Evolutionary conservation across 2,888 invertebrate species (phyloP), one percentile per base, ranked within the genome.

Genomic region (Lamellibrachia columna): DNA sequence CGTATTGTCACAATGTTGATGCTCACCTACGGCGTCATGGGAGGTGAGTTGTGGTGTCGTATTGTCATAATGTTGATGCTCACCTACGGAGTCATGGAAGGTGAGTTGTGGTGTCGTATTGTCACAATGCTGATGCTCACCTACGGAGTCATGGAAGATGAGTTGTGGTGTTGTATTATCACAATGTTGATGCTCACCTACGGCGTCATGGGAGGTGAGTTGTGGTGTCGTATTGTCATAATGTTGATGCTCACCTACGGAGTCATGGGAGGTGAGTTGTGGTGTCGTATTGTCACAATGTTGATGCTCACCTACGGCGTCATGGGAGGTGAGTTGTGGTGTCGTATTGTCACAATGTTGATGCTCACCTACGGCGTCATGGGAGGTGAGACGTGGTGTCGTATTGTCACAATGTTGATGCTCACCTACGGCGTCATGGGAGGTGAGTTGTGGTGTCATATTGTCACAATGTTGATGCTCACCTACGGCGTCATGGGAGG

Each of bases 401-500:
- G 3, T 55, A 55, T 9, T 1, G 9, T 55, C 55, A 22, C 22
- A 75, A 40, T 40, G 40, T 40, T 40, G 40, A 40, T 40, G 40
- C 40, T 40, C 40, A 40, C 40, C 40, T 40, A 40, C 40, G 40
- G 40, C 0, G 40, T 40, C 40, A 40, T 40, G 40, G 40, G 40
- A 40, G 40, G 40, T 40, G 40, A 40, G 40, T 40, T 40, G 40
- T 40, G 40, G 40, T 40, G 40, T 40, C 40, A 0, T 40, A 0
- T 40, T 40, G 40, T 40, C 40, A 40, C 40, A 40, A 98, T 97
- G 94, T 97, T 99, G 91, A 98, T 98, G 96, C 94, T 99, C n/a
- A 97, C 98, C 6, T 99, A 98, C 96, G 99, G 99, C 93, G 96
- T 98, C 75, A 94, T 98, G 93, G 98, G 98, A 97, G 99, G 99